Base-by-base conservation (phyloP, 2,888 invertebrate genomes). In the Lagria hirta region DNA sequence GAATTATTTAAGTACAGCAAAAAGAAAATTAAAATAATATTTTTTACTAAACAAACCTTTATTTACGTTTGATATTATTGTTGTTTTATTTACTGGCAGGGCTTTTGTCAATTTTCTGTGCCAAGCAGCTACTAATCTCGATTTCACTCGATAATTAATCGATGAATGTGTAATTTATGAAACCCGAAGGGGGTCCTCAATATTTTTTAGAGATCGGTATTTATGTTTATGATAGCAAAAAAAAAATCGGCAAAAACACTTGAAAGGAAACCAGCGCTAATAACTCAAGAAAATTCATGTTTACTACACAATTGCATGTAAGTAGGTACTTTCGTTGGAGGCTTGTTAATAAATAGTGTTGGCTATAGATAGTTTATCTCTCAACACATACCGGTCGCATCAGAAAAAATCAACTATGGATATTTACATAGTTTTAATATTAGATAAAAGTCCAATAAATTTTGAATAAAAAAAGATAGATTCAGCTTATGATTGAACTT, bases 261-360 rank as follows among this genome's bases (percentile, higher is more conserved):
- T 45, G 55, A 57, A 55, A 59, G 54, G 46, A 52, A 55, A 55
- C 57, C 52, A 51, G 55, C 48, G 57, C 53, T 57, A 60, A 63
- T 63, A 62, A 60, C 51, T 64, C 62, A 63, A 50, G 45, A 52
- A 53, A 60, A 61, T 60, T 62, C 62, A 63, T 63, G 62, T 64
- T 62, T 63, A 64, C 61, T 62, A 60, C 62, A 57, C 59, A 61
- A 63, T 64, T 61, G 65, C 65, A 62, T 65, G 65, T 62, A 63
- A 63, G 60, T 60, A 45, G 54, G 61, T 58, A 60, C 58, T 65
- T 62, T 30, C 34, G 30, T 18, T 18, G 37, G 37, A 27, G 29
- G 54, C 48, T 33, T 32, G 55, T 56, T 60, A 59, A 55, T 54
- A 55, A 55, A 55, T 60, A 55, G 57, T 50, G 45, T 32, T 53